Evolutionary conservation across 2,888 invertebrate species (phyloP), one percentile per base, ranked within the genome.

Genomic region (Stegophylla sp.): DNA sequence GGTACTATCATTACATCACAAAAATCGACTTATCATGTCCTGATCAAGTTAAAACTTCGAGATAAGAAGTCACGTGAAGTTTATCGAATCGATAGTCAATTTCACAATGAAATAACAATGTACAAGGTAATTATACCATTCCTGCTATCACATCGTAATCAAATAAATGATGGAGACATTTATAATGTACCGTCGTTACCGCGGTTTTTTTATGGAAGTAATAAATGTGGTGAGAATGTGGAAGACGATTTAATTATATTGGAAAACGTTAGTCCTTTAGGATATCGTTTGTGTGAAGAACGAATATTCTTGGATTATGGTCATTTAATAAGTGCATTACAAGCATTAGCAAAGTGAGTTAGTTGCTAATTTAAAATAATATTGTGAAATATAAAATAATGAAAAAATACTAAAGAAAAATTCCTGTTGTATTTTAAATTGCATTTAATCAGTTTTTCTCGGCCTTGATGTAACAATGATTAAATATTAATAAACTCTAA

Each of bases 51-150:
- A 12, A 79, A 79, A 12, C 7, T 34, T 1, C 66, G 43, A 17
- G 9, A 64, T 0, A 5, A 12, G 5, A 10, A 43, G 0, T 0
- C 20, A 3, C n/a, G 43, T 1, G 23, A 76, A 15, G 12, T 15
- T 3, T 61, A 81, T 10, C 71, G 83, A 15, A 82, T 41, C 23
- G 63, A 79, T 26, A 26, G 41, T 0, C 83, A 83, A 66, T 84
- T 84, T 73, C 69, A 82, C 73, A 84, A 83, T 67, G 84, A 84
- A 61, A 76, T 82, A 5, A 20, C 76, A 9, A 82, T 84, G 82
- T 84, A 84, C 77, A 71, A 71, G 26, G 51, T 82, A 9, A 79
- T 84, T 3, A 41, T 83, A 12, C 84, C 84, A 4, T 76, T 74
- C 15, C 41, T 84, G 12, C 20, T 34, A 20, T n/a, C 5, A 1